Conservation (phyloP, 2,888 invertebrate species). For the Leptothorax acervorum region DNA sequence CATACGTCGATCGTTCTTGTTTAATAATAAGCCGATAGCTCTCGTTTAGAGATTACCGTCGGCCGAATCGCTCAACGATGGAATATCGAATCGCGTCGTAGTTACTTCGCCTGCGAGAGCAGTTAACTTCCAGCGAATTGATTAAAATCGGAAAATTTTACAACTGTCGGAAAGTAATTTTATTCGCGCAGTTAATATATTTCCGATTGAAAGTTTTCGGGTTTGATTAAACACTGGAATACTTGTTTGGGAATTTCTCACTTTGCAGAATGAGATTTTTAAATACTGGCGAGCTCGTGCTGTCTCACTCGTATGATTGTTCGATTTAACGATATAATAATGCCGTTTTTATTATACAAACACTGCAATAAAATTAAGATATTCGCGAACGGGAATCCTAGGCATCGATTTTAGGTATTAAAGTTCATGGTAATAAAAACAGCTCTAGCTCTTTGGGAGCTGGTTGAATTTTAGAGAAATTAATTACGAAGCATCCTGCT, state of each 20-base stretch:
- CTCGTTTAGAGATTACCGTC: slow-evolving; percentile 17
- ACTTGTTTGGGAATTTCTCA: not conserved
- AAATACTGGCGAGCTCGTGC: not conserved
- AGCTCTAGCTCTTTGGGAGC: not conserved
- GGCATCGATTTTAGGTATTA: not conserved
- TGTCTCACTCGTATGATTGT: not conserved
- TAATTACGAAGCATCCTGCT: not conserved
- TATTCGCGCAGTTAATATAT: slow-evolving; percentile 3
- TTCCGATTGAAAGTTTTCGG: slow-evolving; percentile 1
- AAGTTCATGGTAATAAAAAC: not conserved
- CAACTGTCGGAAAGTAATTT: slow-evolving; percentile 4
- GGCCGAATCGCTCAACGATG: not conserved
- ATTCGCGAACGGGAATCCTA: not conserved
- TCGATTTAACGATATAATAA: not conserved
- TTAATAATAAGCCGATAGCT: slow-evolving; percentile 46
- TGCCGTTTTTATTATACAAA: not conserved
- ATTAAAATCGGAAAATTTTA: slow-evolving; percentile 28
- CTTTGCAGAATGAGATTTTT: not conserved
- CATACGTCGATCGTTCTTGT: slow-evolving; percentile 41
- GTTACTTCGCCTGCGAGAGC: not conserved
- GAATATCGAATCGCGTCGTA: slow-evolving; percentile 33
- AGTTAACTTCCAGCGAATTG: not conserved
- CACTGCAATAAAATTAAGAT: not conserved
- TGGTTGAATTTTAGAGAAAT: not conserved
- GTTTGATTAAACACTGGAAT: not conserved